A percentile compares a stretch with the other conserved stretches of the same genome.
phyloP scores from a whole-genome alignment of 2,113 vertebrate genomes.

The Eurypyga helias region DNA sequence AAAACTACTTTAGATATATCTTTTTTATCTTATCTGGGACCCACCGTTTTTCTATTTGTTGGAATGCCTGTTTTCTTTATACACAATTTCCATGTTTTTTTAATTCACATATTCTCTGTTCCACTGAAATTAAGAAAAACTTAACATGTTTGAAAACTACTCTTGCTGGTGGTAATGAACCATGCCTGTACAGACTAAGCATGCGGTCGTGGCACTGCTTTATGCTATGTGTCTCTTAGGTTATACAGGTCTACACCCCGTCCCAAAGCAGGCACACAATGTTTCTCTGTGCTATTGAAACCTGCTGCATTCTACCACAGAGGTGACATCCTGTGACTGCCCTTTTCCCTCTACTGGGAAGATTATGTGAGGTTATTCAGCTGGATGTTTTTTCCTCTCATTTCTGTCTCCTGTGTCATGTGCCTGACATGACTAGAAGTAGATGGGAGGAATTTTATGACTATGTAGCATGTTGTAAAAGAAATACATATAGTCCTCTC shows the following conservation, averaged over 20 bases:
- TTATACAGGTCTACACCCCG: neutral
- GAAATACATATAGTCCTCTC: neutral
- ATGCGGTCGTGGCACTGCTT: neutral
- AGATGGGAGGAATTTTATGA: neutral
- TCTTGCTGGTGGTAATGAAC: neutral
- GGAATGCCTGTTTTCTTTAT: neutral
- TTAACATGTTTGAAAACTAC: neutral
- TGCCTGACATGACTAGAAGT: neutral
- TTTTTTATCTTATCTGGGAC: neutral
- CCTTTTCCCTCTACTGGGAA: neutral
- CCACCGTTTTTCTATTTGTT: neutral
- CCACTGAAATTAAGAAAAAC: neutral
- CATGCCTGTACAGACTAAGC: neutral
- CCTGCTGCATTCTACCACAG: neutral
- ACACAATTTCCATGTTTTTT: neutral
- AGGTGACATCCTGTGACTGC: neutral
- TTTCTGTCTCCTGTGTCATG: neutral
- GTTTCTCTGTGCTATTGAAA: neutral
- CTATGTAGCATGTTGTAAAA: neutral
- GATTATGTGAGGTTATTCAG: neutral
- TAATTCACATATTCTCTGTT: neutral
- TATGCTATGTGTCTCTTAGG: rapidly evolving
- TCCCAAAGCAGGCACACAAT: rapidly evolving
- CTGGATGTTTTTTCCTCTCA: neutral
- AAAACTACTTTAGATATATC: neutral